phyloP scores from a whole-genome alignment of 2,888 invertebrate genomes.

The Ormia ochracea region DNA sequence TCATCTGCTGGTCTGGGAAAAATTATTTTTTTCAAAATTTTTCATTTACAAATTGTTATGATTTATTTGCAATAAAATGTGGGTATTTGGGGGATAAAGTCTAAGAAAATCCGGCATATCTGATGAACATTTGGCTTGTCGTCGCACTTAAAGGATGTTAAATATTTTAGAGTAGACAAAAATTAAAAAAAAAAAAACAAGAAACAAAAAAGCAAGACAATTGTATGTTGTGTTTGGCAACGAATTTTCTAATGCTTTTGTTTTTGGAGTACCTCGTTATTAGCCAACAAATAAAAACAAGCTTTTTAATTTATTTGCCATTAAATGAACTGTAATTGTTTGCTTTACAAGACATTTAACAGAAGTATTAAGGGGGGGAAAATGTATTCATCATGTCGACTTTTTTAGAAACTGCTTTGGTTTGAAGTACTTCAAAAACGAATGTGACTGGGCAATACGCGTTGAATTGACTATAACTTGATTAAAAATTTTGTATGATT shows the following conservation, averaged over 20 bases:
- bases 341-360: too few species aligned
- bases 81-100: too few species aligned
- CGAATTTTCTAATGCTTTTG: conserved; percentile 19
- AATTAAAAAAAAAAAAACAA: not conserved
- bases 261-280: not conserved
- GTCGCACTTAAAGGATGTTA: conserved; percentile 28
- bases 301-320: conserved; percentile 9
- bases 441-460: too few species aligned
- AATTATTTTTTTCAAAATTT: too few species aligned
- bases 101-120: not conserved
- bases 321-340: not conserved
- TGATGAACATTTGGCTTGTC: not conserved
- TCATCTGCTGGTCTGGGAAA: too few species aligned
- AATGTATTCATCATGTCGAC: too few species aligned
- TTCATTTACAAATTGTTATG: too few species aligned
- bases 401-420: too few species aligned
- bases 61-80: too few species aligned
- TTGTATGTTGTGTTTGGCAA: conserved; percentile 44
- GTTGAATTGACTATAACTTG: not conserved
- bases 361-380: too few species aligned
- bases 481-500: not conserved
- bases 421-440: too few species aligned
- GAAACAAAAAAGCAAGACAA: conserved; percentile 26
- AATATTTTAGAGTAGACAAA: conserved; percentile 19
- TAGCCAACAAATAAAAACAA: conserved; percentile 4